Percentiles rank a stretch among this genome's conserved stretches.
These are phyloP conservation scores for Tokudaia muenninki DNA, from an alignment of 2,797 vertebrate genomes.

Conservation along the genomic window DNA sequence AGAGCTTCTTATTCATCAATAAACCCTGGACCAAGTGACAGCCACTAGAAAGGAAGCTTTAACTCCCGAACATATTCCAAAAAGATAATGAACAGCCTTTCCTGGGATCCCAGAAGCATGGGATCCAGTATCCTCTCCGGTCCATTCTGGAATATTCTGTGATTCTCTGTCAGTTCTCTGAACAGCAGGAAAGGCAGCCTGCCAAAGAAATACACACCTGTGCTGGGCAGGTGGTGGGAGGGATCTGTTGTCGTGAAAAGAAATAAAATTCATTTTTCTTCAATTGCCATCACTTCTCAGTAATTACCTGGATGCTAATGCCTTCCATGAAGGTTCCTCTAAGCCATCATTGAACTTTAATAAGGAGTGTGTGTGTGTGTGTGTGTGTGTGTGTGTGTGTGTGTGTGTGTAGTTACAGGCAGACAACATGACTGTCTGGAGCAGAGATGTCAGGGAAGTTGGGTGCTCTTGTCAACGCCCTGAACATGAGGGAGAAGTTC, in stretches of 20 bases:
- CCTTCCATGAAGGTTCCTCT: constrained; percentile 50
- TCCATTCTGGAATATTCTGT: constrained; percentile 53
- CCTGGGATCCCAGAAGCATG: not conserved
- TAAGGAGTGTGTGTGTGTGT: constrained; percentile 22
- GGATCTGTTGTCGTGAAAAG: constrained; percentile 54
- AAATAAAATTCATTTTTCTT: constrained; percentile 80
- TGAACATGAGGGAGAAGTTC: constrained; percentile 56
- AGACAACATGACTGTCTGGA: constrained; percentile 60
- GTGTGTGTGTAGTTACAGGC: constrained; percentile 43
- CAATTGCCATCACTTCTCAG: constrained; percentile 68
- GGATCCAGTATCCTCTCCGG: not conserved
- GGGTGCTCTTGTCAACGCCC: constrained; percentile 15
- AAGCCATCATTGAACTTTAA: constrained; percentile 71
- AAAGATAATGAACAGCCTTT: constrained; percentile 23
- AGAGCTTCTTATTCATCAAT: not conserved
- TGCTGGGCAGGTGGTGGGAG: constrained; percentile 74
- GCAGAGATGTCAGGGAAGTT: constrained; percentile 62
- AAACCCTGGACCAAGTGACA: not conserved
- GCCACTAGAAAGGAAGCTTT: not conserved
- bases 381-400: not conserved
- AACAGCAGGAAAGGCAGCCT: constrained; percentile 52
- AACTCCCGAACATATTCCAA: constrained; percentile 35
- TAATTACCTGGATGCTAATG: constrained; percentile 75
- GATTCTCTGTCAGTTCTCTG: constrained; percentile 34
- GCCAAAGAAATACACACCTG: constrained; percentile 71